A percentile compares a stretch with the other conserved stretches of the same genome.
These are phyloP conservation scores for Vespertilio murinus DNA, from an alignment of 2,797 vertebrate species.

Conservation along the genomic window DNA sequence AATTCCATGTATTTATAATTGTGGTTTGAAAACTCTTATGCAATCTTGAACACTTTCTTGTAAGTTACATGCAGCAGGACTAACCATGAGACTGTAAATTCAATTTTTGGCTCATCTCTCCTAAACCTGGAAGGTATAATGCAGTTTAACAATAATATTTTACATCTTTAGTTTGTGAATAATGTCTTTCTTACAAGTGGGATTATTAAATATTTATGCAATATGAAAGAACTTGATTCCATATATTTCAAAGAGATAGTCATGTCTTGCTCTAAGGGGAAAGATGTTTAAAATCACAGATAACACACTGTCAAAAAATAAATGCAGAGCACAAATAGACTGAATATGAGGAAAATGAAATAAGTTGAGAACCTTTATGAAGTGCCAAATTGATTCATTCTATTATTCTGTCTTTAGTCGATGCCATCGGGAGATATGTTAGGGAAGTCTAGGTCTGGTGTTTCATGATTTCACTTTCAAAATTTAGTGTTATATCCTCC, in stretches of 20 bases:
- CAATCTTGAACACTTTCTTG: slow-evolving; percentile 22
- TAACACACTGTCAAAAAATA: background rate
- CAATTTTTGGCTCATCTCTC: slow-evolving; percentile 43
- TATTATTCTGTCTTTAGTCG: background rate
- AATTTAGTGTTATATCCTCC: background rate
- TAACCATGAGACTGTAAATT: slow-evolving; percentile 43
- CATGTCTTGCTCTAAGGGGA: slow-evolving; percentile 28
- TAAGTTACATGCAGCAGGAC: background rate
- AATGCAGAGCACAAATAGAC: background rate
- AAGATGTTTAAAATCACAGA: slow-evolving; percentile 54
- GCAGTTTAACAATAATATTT: slow-evolving; percentile 69
- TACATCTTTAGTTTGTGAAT: slow-evolving; percentile 56
- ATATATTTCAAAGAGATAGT: slow-evolving; percentile 37
- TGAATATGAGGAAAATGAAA: background rate
- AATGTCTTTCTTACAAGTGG: slow-evolving; percentile 60
- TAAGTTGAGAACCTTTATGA: background rate
- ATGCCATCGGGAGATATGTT: background rate
- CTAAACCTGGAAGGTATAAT: slow-evolving; percentile 65
- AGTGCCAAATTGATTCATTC: background rate
- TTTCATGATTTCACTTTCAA: background rate
- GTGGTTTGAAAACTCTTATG: slow-evolving; percentile 39
- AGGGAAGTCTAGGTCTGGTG: background rate
- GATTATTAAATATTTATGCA: slow-evolving; percentile 69
- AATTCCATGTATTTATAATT: slow-evolving; percentile 22
- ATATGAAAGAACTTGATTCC: slow-evolving; percentile 18